These are phyloP conservation scores for Notoglanidium macrostoma DNA, from an alignment of 2,797 vertebrate species.

Conservation along the genomic window DNA sequence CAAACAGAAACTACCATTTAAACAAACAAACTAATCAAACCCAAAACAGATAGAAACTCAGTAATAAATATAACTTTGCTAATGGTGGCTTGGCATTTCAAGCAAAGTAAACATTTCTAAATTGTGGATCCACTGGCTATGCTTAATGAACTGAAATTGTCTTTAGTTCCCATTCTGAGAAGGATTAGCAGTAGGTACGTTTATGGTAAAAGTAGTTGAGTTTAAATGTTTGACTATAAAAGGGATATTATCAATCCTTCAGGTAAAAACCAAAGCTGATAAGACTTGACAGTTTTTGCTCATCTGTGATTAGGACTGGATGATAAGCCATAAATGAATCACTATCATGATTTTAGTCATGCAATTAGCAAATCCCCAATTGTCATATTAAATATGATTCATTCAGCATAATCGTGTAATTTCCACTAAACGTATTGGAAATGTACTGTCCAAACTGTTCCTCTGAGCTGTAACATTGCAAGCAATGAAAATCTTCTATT, in stretches of 20 bases:
- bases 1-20: no score
- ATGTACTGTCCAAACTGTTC: slow-evolving; percentile 5
- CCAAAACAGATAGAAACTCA: no score
- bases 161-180: neutral
- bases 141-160: neutral
- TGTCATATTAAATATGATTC: slow-evolving; percentile 8
- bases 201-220: neutral
- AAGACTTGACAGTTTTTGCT: neutral
- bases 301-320: neutral
- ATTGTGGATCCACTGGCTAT: neutral
- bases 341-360: slow-evolving; percentile 19
- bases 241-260: neutral
- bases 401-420: neutral
- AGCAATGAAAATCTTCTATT: neutral
- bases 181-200: neutral
- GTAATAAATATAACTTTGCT: neutral
- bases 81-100: neutral
- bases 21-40: no score
- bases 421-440: slow-evolving; percentile 12
- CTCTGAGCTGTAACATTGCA: neutral
- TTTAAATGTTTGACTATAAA: neutral
- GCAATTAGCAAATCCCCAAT: slow-evolving; percentile 31
- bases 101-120: no score
- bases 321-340: slow-evolving; percentile 27
- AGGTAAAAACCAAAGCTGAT: neutral